A percentile compares a stretch with the other conserved stretches of the same genome.
Conservation (phyloP, 2,888 invertebrate genomes). For the Ommatoiulus sabulosus region DNA sequence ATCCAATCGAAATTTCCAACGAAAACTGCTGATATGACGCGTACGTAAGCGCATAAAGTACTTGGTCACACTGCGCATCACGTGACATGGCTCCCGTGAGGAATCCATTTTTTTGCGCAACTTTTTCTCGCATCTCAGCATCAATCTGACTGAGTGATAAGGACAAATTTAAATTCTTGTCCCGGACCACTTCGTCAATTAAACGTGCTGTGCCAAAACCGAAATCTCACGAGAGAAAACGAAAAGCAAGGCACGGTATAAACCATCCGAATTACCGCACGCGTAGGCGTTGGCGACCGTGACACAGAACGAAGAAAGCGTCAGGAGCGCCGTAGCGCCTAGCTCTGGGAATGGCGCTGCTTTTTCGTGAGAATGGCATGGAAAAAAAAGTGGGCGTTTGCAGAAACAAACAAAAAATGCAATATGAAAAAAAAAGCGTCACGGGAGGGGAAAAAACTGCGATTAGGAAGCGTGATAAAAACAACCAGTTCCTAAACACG, state of each 20-base stretch:
- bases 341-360: not conserved
- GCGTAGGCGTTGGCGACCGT: not conserved
- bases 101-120: too few species aligned
- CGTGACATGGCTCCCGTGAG: too few species aligned
- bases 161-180: not conserved
- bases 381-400: slow-evolving; percentile 11
- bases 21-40: too few species aligned
- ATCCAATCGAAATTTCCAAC: too few species aligned
- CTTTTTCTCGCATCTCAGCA: not conserved
- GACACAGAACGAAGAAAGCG: not conserved
- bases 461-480: not conserved
- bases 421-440: not conserved
- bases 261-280: not conserved
- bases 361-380: not conserved
- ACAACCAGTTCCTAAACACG: not conserved
- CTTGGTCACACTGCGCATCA: too few species aligned
- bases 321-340: not conserved
- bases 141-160: not conserved
- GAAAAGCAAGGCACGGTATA: not conserved
- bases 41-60: too few species aligned
- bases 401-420: not conserved
- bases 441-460: not conserved
- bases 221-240: not conserved
- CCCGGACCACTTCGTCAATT: too few species aligned
- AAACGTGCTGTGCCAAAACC: too few species aligned